Base-by-base conservation (phyloP, 2,888 invertebrate species). In the Sminthurinus aureus region DNA sequence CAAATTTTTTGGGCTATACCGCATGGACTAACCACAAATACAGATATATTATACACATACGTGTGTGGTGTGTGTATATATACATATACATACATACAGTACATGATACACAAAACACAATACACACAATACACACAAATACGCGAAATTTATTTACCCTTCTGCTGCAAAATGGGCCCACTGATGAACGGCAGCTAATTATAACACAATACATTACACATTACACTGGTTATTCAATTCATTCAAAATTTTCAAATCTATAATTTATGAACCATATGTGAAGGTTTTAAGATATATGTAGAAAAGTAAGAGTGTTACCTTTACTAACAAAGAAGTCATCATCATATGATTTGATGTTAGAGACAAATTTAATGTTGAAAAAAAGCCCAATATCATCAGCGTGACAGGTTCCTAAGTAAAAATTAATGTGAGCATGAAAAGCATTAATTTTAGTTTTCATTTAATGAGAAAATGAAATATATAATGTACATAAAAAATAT, bases 381-480 rank as follows among this genome's bases (percentile, higher is more conserved):
- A 87, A 66, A 1, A 86, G 58, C 0, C 85, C 84, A 77, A 87
- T 85, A 77, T 86, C 86, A 69, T 87, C 87, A 24, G 79, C 84
- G 71, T 81, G 84, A 64, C 77, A 82, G 12, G 79, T 69, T 6
- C 81, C 78, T 82, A 24, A 38, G 58, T 38, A 50, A 38, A 79
- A 82, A 1, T 1, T 12, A 18, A 51, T 76, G 11, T 76, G 3
- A 52, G 3, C 24, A 78, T 58, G 6, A 58, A 64, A 13, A 24
- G 22, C 24, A 64, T 58, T 64, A 24, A 78, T 15, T 52, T 52
- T 13, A 52, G 52, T 52, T n/a, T n/a, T n/a, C n/a, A n/a, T n/a
- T n/a, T n/a, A n/a, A n/a, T n/a, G n/a, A n/a, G n/a, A n/a, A n/a
- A n/a, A n/a, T n/a, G n/a, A n/a, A n/a, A n/a, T n/a, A n/a, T n/a